Evolutionary conservation across 2,113 vertebrate species (phyloP).

Genomic region (Mustela nigripes): DNA sequence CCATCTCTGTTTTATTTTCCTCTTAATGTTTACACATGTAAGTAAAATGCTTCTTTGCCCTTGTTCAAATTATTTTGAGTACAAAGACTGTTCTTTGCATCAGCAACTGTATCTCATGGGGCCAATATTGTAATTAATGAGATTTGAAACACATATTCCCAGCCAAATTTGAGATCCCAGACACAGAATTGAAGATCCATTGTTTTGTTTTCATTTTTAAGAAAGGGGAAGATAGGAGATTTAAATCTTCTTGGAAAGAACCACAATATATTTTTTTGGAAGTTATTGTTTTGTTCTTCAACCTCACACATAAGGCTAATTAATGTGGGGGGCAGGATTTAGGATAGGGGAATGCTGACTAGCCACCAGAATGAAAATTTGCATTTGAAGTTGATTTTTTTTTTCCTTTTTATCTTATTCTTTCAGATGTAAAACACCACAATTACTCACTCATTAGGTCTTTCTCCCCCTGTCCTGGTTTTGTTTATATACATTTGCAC

Average conservation of each 20-base stretch:
- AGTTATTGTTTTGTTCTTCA: slow-evolving; percentile 55
- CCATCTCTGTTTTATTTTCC: not conserved
- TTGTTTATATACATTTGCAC: slow-evolving; percentile 84
- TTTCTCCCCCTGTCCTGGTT: slow-evolving; percentile 48
- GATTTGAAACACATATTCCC: slow-evolving; percentile 82
- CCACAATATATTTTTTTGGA: slow-evolving; percentile 82
- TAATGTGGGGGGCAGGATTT: slow-evolving; percentile 81
- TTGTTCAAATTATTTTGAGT: slow-evolving; percentile 81
- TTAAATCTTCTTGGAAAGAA: slow-evolving; percentile 81
- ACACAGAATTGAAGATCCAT: slow-evolving; percentile 79
- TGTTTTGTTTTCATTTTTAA: slow-evolving; percentile 73
- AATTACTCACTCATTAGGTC: slow-evolving; percentile 80
- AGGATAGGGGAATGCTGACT: slow-evolving; percentile 71
- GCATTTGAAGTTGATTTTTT: slow-evolving; percentile 57
- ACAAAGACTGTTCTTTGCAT: slow-evolving; percentile 83
- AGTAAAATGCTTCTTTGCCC: slow-evolving; percentile 70
- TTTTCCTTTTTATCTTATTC: slow-evolving; percentile 59
- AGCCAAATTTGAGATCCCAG: slow-evolving; percentile 81
- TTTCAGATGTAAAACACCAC: slow-evolving; percentile 67
- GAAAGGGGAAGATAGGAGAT: slow-evolving; percentile 60
- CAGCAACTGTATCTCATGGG: slow-evolving; percentile 82
- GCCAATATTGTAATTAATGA: slow-evolving; percentile 86
- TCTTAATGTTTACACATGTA: slow-evolving; percentile 38
- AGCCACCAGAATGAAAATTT: slow-evolving; percentile 75
- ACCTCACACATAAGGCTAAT: slow-evolving; percentile 81